Evolutionary conservation across 23 tunicate species (phyloP).

Genomic region (Clavelina lepadiformis): DNA sequence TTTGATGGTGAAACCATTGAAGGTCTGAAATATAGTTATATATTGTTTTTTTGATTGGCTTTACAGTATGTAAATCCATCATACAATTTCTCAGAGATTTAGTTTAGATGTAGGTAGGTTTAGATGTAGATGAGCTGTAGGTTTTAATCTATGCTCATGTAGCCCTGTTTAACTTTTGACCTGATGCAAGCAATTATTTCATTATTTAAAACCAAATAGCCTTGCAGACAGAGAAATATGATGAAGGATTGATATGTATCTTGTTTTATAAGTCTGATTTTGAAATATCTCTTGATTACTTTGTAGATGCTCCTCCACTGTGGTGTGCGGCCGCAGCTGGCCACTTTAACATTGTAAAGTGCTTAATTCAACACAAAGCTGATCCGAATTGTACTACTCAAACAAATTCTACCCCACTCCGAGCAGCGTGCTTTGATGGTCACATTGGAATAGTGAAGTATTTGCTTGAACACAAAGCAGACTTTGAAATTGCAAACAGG

Average conservation of each 20-base stretch:
- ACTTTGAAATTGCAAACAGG: constrained; percentile 90
- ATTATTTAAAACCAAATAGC: too few species aligned
- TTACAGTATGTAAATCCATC: not conserved
- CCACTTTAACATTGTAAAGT: constrained; percentile 69
- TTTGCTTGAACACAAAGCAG: constrained; percentile 69
- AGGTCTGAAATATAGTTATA: constrained; percentile 35
- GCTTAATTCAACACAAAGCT: constrained; percentile 69
- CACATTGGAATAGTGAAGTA: constrained; percentile 81
- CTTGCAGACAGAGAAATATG: too few species aligned
- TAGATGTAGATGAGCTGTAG: too few species aligned
- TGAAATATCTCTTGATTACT: not conserved
- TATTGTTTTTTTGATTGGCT: not conserved
- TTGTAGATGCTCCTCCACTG: constrained; percentile 80
- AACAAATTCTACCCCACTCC: constrained; percentile 91
- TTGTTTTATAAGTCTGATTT: not conserved
- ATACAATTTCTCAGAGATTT: too few species aligned
- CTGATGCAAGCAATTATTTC: too few species aligned
- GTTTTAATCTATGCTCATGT: too few species aligned
- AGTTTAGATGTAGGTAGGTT: too few species aligned
- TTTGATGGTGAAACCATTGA: constrained; percentile 92
- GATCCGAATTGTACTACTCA: constrained; percentile 75
- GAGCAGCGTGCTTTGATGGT: constrained; percentile 98
- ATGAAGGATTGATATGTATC: not conserved
- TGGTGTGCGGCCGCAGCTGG: constrained; percentile 99
- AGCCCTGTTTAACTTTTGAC: too few species aligned